Conservation (phyloP, 2,797 vertebrate genomes). For the Argya squamiceps region DNA sequence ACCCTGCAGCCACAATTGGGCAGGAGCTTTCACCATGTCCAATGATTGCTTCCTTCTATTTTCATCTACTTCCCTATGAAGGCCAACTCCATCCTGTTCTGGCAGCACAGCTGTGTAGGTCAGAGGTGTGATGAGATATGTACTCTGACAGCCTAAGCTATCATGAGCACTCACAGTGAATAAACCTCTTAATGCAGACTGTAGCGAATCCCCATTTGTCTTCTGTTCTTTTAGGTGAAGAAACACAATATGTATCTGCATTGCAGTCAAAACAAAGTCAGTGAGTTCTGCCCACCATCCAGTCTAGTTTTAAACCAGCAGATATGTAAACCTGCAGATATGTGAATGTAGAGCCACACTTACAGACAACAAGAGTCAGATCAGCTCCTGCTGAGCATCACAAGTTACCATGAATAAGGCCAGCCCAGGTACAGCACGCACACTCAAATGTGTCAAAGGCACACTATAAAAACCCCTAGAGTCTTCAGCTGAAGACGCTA, state of each 20-base stretch:
- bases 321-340: conserved; percentile 16
- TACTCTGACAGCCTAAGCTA: conserved; percentile 47
- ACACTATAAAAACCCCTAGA: background rate
- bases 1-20: accelerated
- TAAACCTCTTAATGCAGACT: conserved; percentile 51
- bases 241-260: conserved; percentile 36
- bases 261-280: conserved; percentile 59
- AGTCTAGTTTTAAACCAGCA: conserved; percentile 35
- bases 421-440: background rate
- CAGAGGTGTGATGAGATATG: conserved; percentile 42
- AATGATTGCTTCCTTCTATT: background rate
- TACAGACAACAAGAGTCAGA: background rate
- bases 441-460: background rate
- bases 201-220: background rate
- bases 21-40: background rate
- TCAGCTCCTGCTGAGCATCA: background rate
- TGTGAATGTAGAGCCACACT: conserved; percentile 5
- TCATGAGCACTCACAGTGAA: conserved; percentile 39
- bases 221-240: conserved; percentile 37
- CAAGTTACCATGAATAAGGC: background rate
- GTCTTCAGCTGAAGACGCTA: background rate
- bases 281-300: conserved; percentile 43
- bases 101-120: conserved; percentile 51
- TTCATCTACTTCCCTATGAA: background rate
- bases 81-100: background rate